These are phyloP conservation scores for Neotoxoptera formosana DNA, from an alignment of 1,140 invertebrate species.

Conservation along the genomic window DNA sequence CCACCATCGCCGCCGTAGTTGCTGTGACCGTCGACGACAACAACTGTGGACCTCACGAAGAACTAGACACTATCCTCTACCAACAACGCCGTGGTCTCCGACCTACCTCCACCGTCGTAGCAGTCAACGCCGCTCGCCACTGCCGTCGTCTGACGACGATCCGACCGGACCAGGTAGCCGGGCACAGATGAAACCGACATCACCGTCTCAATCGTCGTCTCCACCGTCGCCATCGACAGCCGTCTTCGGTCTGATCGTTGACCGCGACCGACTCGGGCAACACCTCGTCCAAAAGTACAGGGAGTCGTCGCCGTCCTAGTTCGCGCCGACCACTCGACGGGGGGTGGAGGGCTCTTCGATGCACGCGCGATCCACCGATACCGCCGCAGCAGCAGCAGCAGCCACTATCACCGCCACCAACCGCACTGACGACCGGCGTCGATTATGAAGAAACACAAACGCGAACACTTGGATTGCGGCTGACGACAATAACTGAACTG, in stretches of 20 bases:
- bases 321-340: neutral
- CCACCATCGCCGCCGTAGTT: neutral
- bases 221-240: neutral
- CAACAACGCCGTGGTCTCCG: neutral
- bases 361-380: neutral
- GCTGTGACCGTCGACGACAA: neutral
- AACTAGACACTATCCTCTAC: neutral
- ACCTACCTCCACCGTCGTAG: neutral
- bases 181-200: slow-evolving; percentile 42
- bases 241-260: neutral
- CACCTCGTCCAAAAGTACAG: neutral
- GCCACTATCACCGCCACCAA: neutral
- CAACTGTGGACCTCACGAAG: neutral
- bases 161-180: neutral
- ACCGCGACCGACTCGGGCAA: neutral
- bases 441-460: slow-evolving; percentile 58
- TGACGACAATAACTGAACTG: slow-evolving; percentile 52
- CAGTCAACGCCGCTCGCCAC: neutral
- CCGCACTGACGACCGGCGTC: slow-evolving; percentile 29
- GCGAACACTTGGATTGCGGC: slow-evolving; percentile 56
- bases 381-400: neutral
- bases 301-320: slow-evolving; percentile 7
- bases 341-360: neutral
- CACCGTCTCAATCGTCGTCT: neutral
- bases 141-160: neutral